Percentiles rank a stretch among this genome's conserved stretches.
Evolutionary conservation across 2,797 vertebrate genomes (phyloP).

Genomic region (Pogoniulus pusillus): DNA sequence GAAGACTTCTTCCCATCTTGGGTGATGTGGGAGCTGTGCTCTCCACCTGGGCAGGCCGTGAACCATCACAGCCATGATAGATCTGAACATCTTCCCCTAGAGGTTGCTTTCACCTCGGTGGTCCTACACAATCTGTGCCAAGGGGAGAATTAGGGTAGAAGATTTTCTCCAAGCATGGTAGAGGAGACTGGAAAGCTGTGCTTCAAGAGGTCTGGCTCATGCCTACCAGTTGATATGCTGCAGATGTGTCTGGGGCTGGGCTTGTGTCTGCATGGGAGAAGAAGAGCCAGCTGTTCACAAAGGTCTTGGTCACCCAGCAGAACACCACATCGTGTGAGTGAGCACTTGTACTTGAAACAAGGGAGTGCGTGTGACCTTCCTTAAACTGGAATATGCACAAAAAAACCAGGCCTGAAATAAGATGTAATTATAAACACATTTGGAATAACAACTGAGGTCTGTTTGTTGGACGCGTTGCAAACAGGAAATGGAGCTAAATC

Average conservation of each 20-base stretch:
- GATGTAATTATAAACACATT: constrained; percentile 33
- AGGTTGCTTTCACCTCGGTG: not conserved
- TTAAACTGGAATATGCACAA: not conserved
- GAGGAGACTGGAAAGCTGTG: not conserved
- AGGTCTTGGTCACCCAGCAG: not conserved
- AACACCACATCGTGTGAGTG: fast-evolving
- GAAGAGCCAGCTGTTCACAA: not conserved
- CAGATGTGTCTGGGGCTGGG: not conserved
- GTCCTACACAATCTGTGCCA: fast-evolving
- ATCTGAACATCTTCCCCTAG: not conserved
- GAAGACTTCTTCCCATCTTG: not conserved
- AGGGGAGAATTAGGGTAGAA: fast-evolving
- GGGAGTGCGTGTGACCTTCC: not conserved
- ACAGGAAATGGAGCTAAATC: constrained; percentile 43
- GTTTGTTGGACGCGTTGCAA: not conserved
- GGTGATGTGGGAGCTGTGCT: not conserved
- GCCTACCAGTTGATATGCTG: fast-evolving
- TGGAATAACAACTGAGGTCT: constrained; percentile 3
- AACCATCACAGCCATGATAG: fast-evolving
- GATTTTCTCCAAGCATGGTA: fast-evolving
- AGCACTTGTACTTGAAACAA: not conserved
- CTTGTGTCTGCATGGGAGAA: not conserved
- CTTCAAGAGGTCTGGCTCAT: fast-evolving
- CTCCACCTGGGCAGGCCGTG: not conserved
- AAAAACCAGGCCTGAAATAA: constrained; percentile 28